Evolutionary conservation across 2,888 invertebrate species (phyloP), one percentile per base, ranked within the genome.

Genomic region (Drosophila aldrichi): DNA sequence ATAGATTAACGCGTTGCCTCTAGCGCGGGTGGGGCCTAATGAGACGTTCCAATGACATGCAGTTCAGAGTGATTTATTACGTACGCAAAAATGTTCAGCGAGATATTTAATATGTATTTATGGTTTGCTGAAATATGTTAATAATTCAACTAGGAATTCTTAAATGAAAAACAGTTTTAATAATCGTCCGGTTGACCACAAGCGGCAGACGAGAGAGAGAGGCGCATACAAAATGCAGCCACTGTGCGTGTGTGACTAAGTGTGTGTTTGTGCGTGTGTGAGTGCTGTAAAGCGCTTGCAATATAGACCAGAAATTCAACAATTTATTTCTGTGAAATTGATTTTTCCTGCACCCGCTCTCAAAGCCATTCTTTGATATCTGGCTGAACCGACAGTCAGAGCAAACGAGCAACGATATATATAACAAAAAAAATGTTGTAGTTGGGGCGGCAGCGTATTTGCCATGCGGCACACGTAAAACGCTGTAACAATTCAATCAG

Each of bases 401-500:
- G 64, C 34, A 60, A 66, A 66, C 63, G 65, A 81, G 65, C 64
- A 55, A 41, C 65, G 38, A 71, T 55, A 61, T 60, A 71, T 55
- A 61, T 57, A 64, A 56, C 6, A 20, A 20, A 4, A 20, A 10
- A 20, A 49, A 10, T 20, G 7, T 5, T 25, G 25, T 18, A 29
- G 43, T 18, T n/a, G 36, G 29, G 14, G 68, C 41, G 49, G 58
- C 67, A 70, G 69, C 74, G 76, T 74, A 83, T 75, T 86, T 81
- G 55, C 55, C 56, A 86, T 86, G 89, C 86, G 68, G 89, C 79
- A 79, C 92, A 91, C 91, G 91, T 92, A 92, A 82, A 87, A 55
- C 82, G 88, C 81, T 89, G 89, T 85, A 91, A 91, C 92, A 92
- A 91, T 92, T 92, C 91, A 91, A 92, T 92, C 92, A 91, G 92